Evolutionary conservation across 2,113 vertebrate genomes (phyloP).

Genomic region (Gallinago media): DNA sequence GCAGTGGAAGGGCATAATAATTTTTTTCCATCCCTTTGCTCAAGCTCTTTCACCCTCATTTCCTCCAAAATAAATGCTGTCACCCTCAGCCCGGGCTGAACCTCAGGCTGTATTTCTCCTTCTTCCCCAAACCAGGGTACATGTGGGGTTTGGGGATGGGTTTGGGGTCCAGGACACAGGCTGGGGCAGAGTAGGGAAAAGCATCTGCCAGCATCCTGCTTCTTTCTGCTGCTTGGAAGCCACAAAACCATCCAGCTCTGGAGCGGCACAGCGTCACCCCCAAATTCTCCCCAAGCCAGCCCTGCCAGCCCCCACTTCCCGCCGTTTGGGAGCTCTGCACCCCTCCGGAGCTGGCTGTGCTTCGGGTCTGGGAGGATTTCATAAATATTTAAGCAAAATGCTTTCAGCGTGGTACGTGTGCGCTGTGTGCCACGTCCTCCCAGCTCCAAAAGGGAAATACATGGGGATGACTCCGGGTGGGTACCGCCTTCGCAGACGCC

Average conservation of each 20-base stretch:
- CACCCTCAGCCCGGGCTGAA: not conserved
- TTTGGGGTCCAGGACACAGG: not conserved
- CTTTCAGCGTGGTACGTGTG: not conserved
- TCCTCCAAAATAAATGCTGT: not conserved
- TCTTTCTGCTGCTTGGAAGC: not conserved
- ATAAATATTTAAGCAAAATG: not conserved
- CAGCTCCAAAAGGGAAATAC: not conserved
- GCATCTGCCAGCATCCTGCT: not conserved
- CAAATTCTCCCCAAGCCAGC: not conserved
- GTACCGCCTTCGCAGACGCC: not conserved
- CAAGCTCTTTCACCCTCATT: not conserved
- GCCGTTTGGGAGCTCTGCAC: not conserved
- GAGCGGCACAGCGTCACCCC: not conserved
- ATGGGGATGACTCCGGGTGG: fast-evolving
- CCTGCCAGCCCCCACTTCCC: fast-evolving
- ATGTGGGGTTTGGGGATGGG: not conserved
- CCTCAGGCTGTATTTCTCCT: not conserved
- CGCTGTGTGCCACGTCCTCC: fast-evolving
- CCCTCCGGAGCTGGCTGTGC: not conserved
- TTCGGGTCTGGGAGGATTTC: not conserved
- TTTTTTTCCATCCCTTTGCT: not conserved
- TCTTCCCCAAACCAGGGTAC: not conserved
- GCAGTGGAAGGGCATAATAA: not conserved
- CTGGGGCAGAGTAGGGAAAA: not conserved
- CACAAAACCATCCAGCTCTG: not conserved